Conservation (phyloP, 2,888 invertebrate species). For the Pantelozetes paolii region DNA sequence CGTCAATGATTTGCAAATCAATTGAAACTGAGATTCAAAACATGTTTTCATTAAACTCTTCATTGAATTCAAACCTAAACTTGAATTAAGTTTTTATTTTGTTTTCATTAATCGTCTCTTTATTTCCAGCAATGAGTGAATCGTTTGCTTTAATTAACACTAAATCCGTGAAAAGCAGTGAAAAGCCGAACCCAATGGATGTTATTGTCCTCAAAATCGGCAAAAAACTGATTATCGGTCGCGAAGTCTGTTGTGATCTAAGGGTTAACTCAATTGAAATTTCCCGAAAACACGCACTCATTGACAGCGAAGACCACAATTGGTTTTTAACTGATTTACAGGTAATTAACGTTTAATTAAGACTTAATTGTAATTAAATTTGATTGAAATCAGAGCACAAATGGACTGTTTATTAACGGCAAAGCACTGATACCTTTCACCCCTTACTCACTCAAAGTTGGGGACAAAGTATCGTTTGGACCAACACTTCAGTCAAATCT, state of each 20-base stretch:
- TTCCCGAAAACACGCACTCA: conserved; percentile 32
- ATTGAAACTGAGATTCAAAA: too few species aligned
- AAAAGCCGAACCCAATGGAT: neutral
- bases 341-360: too few species aligned
- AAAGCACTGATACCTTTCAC: neutral
- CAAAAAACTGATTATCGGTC: conserved; percentile 16
- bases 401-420: conserved; percentile 34
- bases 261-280: conserved; percentile 33
- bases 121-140: too few species aligned
- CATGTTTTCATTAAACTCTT: too few species aligned
- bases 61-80: too few species aligned
- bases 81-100: too few species aligned
- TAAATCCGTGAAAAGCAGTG: neutral
- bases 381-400: conserved; percentile 27
- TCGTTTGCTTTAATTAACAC: too few species aligned
- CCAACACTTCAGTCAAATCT: neutral
- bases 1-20: too few species aligned
- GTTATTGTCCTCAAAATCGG: neutral
- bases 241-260: conserved; percentile 24
- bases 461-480: conserved; percentile 20
- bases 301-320: neutral
- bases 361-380: conserved; percentile 14
- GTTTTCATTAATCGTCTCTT: too few species aligned
- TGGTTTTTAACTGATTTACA: conserved; percentile 35
- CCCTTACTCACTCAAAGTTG: neutral